Percentiles rank a stretch among this genome's conserved stretches.
Evolutionary conservation across 2,113 vertebrate genomes (phyloP).

Genomic region (Formicarius rufipectus): DNA sequence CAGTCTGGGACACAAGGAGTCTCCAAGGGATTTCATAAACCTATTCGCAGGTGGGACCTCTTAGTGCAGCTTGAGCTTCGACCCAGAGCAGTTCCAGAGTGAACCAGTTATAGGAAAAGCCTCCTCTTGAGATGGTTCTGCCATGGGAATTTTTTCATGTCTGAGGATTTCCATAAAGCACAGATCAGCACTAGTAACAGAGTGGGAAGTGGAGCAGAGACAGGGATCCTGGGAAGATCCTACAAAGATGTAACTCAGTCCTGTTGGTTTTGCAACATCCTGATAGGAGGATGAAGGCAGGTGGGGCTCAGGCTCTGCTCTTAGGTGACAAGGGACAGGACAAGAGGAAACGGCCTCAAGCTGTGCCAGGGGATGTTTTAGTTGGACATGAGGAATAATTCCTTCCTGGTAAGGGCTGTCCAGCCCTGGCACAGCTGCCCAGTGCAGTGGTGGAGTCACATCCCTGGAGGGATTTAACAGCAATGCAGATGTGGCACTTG

Average conservation of each 20-base stretch:
- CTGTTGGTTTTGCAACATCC: not conserved
- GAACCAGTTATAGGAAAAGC: not conserved
- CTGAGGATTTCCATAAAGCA: not conserved
- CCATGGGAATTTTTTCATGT: rapidly evolving
- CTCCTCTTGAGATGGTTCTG: not conserved
- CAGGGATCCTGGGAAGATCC: not conserved
- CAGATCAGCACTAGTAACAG: not conserved
- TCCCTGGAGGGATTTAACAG: not conserved
- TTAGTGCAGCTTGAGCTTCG: not conserved
- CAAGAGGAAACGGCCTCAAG: rapidly evolving
- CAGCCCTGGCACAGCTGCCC: not conserved
- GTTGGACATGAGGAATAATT: not conserved
- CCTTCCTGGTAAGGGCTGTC: not conserved
- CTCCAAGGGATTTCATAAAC: rapidly evolving
- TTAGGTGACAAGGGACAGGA: not conserved
- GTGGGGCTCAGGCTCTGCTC: not conserved
- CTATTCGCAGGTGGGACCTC: not conserved
- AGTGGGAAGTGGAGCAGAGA: not conserved
- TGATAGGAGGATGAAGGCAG: not conserved
- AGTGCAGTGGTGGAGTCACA: not conserved
- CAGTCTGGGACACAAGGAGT: not conserved
- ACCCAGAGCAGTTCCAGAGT: rapidly evolving
- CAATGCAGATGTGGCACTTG: not conserved
- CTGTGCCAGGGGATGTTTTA: not conserved
- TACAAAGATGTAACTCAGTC: not conserved